Conservation (phyloP, 1,140 invertebrate genomes). For the Limonius californicus region DNA sequence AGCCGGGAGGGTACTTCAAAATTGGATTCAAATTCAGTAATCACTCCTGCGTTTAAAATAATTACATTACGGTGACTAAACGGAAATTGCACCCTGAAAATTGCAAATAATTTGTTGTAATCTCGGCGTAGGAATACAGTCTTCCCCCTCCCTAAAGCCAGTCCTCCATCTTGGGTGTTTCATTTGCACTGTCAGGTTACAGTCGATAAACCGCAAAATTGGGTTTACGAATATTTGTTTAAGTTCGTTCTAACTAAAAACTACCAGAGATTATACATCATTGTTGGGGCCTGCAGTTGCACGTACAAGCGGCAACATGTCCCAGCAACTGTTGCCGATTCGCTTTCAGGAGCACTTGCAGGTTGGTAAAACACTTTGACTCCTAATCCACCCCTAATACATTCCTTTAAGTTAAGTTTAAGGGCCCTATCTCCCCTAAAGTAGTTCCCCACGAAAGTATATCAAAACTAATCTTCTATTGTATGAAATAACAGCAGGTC, state of each 20-base stretch:
- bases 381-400: not conserved
- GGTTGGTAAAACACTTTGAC: constrained; percentile 53
- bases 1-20: too few species aligned
- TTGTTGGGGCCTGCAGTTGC: constrained; percentile 14
- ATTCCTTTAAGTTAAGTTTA: too few species aligned
- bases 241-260: not conserved
- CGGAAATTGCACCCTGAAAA: too few species aligned
- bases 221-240: not conserved
- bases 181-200: not conserved
- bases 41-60: too few species aligned
- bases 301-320: constrained; percentile 53
- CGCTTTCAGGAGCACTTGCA: constrained; percentile 96
- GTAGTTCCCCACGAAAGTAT: too few species aligned
- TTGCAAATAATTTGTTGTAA: too few species aligned
- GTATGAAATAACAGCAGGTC: too few species aligned
- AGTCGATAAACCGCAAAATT: not conserved
- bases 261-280: not conserved
- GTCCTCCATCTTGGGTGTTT: constrained; percentile 5
- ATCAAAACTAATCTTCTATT: too few species aligned
- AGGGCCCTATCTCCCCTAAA: too few species aligned
- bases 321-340: constrained; percentile 84
- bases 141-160: not conserved
- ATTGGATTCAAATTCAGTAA: too few species aligned
- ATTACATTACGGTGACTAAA: too few species aligned
- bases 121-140: not conserved